Conservation (phyloP, 2,797 vertebrate species). For the Eptatretus atami region DNA sequence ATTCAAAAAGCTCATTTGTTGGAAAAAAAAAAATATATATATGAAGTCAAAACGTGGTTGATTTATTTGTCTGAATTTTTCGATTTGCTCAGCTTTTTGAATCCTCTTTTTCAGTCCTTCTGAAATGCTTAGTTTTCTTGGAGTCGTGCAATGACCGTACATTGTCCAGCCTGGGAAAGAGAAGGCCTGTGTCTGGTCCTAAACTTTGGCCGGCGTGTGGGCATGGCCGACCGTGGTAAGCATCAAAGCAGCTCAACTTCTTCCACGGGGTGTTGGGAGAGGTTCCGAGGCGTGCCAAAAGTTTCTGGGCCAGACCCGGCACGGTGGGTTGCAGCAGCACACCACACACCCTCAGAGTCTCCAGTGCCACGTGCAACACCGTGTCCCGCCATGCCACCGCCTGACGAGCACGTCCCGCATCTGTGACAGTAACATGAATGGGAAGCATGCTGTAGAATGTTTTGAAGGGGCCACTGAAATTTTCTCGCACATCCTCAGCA, state of each 20-base stretch:
- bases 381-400: conserved; percentile 31
- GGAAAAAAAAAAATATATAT: not conserved
- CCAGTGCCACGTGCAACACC: conserved; percentile 36
- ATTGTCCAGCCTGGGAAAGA: conserved; percentile 33
- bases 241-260: conserved; percentile 24
- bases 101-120: not conserved
- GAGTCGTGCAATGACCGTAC: too few relatives aligned
- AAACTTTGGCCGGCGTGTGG: conserved; percentile 40
- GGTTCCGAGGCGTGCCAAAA: conserved; percentile 42
- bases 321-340: conserved; percentile 48
- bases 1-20: not conserved
- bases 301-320: conserved; percentile 25
- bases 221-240: conserved; percentile 18
- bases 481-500: too few relatives aligned
- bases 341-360: conserved; percentile 51
- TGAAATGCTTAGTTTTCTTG: not conserved
- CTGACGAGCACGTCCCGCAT: too few relatives aligned
- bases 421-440: too few relatives aligned
- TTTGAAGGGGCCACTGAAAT: too few relatives aligned
- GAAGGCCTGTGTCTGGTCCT: conserved; percentile 29
- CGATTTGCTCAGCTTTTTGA: not conserved
- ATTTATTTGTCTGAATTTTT: not conserved
- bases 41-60: not conserved
- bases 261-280: conserved; percentile 22
- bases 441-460: too few relatives aligned